Conservation (phyloP, 2,888 invertebrate genomes). For the Eristalis arbustorum region DNA sequence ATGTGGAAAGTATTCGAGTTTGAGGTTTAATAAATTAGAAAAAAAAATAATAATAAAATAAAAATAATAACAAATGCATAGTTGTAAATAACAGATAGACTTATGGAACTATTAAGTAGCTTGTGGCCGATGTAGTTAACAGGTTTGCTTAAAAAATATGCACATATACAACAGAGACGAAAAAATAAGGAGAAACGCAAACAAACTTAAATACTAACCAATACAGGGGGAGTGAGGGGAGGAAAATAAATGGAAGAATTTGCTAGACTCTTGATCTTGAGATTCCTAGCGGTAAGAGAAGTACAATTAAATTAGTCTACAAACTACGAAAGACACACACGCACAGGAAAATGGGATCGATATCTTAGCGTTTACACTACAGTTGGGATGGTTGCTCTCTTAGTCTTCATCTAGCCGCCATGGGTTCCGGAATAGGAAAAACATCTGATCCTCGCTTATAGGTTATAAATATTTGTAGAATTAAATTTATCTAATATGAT, state of each 20-base stretch:
- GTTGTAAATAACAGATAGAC: conserved; percentile 34
- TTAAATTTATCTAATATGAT: conserved; percentile 48
- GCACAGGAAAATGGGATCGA: conserved; percentile 40
- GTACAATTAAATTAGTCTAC: conserved; percentile 22
- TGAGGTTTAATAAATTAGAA: conserved; percentile 42
- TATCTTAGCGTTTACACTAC: too few relatives aligned
- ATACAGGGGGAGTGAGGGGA: background rate
- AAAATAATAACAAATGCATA: conserved; percentile 56
- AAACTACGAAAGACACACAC: conserved; percentile 18
- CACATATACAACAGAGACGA: conserved; percentile 4
- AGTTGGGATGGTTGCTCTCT: background rate
- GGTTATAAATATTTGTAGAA: conserved; percentile 32
- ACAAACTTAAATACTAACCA: conserved; percentile 51
- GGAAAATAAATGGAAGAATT: background rate
- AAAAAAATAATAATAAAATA: conserved; percentile 29
- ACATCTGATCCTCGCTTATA: background rate
- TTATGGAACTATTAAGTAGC: conserved; percentile 62
- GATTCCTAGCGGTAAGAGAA: conserved; percentile 50
- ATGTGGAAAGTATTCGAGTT: conserved; percentile 57
- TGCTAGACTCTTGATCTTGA: conserved; percentile 54
- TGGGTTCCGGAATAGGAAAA: conserved; percentile 72
- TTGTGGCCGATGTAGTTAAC: conserved; percentile 54
- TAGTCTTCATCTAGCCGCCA: conserved; percentile 73
- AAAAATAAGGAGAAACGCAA: background rate
- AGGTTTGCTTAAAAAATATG: conserved; percentile 33